A percentile compares a stretch with the other conserved stretches of the same genome.
phyloP scores from a whole-genome alignment of 2,888 invertebrate species.

The Melipona beecheii region DNA sequence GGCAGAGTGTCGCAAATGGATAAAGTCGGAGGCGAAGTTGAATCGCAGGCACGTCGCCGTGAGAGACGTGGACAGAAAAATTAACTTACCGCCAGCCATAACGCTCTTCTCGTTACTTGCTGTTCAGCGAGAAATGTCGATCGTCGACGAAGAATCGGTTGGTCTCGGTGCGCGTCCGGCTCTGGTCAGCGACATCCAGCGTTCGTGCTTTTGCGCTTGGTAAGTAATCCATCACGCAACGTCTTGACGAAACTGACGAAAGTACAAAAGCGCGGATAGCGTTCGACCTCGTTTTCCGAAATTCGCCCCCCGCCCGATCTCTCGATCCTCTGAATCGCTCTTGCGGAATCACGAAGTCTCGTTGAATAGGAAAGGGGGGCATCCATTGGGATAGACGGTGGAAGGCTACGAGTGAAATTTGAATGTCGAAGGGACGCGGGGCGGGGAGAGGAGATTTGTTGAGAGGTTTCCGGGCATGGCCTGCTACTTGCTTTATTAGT shows the following conservation, averaged over 20 bases:
- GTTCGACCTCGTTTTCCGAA: slow-evolving; percentile 54
- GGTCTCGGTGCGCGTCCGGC: slow-evolving; percentile 59
- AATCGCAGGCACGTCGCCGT: slow-evolving; percentile 1
- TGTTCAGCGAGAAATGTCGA: slow-evolving; percentile 26
- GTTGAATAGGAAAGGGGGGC: slow-evolving; percentile 29
- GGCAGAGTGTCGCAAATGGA: slow-evolving; percentile 19
- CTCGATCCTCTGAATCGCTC: not conserved
- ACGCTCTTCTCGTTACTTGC: not conserved
- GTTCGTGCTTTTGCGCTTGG: slow-evolving; percentile 66
- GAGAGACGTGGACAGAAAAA: not conserved
- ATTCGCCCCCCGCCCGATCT: slow-evolving; percentile 38
- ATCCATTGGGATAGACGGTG: slow-evolving; percentile 1
- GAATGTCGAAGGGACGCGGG: slow-evolving; percentile 7
- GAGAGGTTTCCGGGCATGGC: slow-evolving; percentile 2
- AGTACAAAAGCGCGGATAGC: slow-evolving; percentile 48
- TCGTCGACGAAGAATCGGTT: slow-evolving; percentile 31
- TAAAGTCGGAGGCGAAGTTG: not conserved
- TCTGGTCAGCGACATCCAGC: slow-evolving; percentile 31
- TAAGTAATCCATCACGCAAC: slow-evolving; percentile 68
- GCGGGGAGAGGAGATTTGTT: not conserved
- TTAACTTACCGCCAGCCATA: not conserved
- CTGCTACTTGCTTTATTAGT: slow-evolving; percentile 14
- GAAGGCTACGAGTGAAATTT: slow-evolving; percentile 32
- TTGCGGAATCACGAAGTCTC: slow-evolving; percentile 27
- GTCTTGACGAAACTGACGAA: slow-evolving; percentile 64